Evolutionary conservation across 2,113 vertebrate genomes (phyloP).

Genomic region (Alethe diademata): DNA sequence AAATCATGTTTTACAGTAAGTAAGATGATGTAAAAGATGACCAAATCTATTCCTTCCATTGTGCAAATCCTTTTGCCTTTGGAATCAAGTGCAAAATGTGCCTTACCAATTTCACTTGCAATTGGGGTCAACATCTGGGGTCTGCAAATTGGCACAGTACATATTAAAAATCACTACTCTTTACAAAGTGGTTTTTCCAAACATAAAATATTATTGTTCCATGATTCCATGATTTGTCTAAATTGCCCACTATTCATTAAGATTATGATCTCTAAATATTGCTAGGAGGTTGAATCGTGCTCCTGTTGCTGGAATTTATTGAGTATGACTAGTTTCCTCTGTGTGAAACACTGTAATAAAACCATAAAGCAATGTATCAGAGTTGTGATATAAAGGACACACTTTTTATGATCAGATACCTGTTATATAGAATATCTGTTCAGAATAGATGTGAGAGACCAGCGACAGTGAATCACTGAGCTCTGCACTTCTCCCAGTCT

Average conservation of each 20-base stretch:
- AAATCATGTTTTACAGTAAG: neutral
- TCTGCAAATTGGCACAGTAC: neutral
- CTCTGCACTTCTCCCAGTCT: neutral
- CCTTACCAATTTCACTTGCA: neutral
- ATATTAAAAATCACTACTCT: neutral
- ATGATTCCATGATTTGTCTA: neutral
- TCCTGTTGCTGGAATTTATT: slow-evolving; percentile 6
- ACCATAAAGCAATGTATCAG: neutral
- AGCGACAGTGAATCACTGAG: slow-evolving; percentile 31
- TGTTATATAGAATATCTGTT: neutral
- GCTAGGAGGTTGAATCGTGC: neutral
- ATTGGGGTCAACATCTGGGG: neutral
- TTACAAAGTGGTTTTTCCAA: neutral
- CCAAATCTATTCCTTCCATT: neutral
- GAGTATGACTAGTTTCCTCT: neutral
- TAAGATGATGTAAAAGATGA: neutral
- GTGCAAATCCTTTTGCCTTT: neutral
- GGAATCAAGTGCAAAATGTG: neutral
- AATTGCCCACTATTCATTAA: slow-evolving; percentile 20
- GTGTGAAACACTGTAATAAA: slow-evolving; percentile 2
- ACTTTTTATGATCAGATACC: slow-evolving; percentile 12
- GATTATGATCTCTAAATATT: neutral
- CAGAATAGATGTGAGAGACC: slow-evolving; percentile 23
- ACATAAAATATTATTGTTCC: neutral
- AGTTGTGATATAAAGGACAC: neutral